These are phyloP conservation scores for Calliscelio sp. DNA, from an alignment of 2,888 invertebrate species.

Conservation along the genomic window DNA sequence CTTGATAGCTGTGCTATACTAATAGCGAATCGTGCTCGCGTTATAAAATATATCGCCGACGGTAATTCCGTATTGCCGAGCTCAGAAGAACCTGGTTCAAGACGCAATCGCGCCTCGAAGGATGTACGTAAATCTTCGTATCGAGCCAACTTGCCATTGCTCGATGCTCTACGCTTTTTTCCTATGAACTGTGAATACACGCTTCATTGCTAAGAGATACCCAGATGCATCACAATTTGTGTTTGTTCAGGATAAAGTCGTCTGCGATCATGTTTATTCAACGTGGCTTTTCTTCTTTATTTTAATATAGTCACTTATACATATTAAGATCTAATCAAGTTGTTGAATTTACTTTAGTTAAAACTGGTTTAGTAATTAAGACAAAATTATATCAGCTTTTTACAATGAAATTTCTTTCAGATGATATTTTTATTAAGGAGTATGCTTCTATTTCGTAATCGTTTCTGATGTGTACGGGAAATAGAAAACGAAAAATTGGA, in stretches of 20 bases:
- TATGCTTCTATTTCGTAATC: too few species aligned
- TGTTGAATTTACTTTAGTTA: too few species aligned
- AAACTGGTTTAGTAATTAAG: too few species aligned
- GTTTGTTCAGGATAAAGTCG: constrained; percentile 61
- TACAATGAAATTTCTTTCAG: too few species aligned
- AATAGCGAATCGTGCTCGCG: constrained; percentile 72
- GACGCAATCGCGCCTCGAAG: constrained; percentile 70
- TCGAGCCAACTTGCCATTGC: constrained; percentile 71
- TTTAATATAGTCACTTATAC: constrained; percentile 20
- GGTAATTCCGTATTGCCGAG: constrained; percentile 69
- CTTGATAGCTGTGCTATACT: constrained; percentile 69
- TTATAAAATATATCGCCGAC: constrained; percentile 71
- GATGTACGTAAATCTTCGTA: constrained; percentile 71
- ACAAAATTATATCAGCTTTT: too few species aligned
- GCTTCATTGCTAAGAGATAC: constrained; percentile 63
- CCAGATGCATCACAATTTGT: constrained; percentile 66
- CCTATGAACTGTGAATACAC: constrained; percentile 54
- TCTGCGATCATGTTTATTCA: constrained; percentile 39
- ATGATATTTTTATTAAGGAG: too few species aligned
- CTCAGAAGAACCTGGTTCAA: constrained; percentile 51
- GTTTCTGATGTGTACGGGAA: too few species aligned
- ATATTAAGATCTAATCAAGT: too few species aligned
- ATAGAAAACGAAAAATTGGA: too few species aligned
- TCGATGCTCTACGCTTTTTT: constrained; percentile 61
- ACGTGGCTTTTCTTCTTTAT: constrained; percentile 1